Percentiles rank a stretch among this genome's conserved stretches.
phyloP scores from a whole-genome alignment of 2,113 vertebrate species.

The Actenoides lindsayi region DNA sequence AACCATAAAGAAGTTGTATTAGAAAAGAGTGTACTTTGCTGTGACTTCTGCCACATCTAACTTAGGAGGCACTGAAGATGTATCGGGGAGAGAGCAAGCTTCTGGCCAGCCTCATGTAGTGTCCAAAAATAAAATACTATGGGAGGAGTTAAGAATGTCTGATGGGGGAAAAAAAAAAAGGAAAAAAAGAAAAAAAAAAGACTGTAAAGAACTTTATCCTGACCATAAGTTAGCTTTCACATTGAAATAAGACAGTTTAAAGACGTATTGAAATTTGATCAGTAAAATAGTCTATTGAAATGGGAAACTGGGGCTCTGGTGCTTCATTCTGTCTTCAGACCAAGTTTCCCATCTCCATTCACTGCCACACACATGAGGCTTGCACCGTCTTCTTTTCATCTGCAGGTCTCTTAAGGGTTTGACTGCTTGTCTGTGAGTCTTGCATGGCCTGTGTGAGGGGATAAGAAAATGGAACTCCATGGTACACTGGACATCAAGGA shows the following conservation, averaged over 20 bases:
- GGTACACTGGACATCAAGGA: neutral
- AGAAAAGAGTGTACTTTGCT: neutral
- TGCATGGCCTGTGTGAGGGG: fast-evolving
- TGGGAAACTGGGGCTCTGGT: neutral
- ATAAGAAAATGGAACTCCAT: neutral
- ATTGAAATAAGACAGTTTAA: neutral
- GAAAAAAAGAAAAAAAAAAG: neutral
- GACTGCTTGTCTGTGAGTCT: neutral
- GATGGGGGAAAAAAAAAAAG: neutral
- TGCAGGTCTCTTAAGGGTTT: neutral
- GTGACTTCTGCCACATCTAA: neutral
- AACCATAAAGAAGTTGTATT: neutral
- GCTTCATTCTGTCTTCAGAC: neutral
- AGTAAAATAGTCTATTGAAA: neutral
- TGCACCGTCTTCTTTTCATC: neutral
- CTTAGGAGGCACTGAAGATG: neutral
- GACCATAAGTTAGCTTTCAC: neutral
- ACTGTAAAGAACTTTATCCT: neutral
- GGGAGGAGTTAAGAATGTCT: neutral
- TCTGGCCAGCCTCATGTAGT: neutral
- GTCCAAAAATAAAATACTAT: neutral
- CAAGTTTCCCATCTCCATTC: neutral
- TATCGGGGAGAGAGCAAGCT: neutral
- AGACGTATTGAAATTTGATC: neutral
- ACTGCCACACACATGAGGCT: neutral